These are phyloP conservation scores for Panagrolaimus sp. DNA, from an alignment of 1,140 invertebrate genomes.

Conservation along the genomic window DNA sequence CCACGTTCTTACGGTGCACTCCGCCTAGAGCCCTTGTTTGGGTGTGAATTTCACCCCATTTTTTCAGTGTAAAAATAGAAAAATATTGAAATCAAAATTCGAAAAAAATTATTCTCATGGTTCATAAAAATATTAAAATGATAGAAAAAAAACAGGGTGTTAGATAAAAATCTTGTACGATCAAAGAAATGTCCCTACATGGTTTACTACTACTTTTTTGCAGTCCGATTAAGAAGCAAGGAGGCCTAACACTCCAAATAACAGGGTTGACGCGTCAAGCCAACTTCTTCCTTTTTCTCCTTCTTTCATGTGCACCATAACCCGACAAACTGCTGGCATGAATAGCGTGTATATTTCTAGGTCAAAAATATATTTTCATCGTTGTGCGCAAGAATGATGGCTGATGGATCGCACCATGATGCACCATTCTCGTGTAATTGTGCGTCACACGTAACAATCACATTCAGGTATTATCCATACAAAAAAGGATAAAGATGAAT, in stretches of 20 bases:
- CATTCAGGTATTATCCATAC: constrained; percentile 10
- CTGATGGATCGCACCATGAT: constrained; percentile 1
- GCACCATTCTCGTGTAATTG: neutral
- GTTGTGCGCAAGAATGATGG: constrained; percentile 11
- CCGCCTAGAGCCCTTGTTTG: too few relatives aligned
- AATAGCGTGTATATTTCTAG: constrained; percentile 10
- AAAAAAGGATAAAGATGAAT: neutral
- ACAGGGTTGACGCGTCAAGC: constrained; percentile 11
- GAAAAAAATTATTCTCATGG: too few relatives aligned
- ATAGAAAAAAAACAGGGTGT: too few relatives aligned
- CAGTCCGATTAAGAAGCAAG: constrained; percentile 10
- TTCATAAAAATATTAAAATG: too few relatives aligned
- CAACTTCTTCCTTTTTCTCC: neutral
- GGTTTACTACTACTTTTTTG: constrained; percentile 11
- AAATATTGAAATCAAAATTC: too few relatives aligned
- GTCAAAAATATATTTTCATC: constrained; percentile 10
- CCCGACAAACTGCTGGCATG: constrained; percentile 12
- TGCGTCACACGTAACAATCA: neutral
- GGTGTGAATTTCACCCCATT: too few relatives aligned
- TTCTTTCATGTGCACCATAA: neutral
- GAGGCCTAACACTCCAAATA: neutral
- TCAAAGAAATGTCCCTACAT: neutral
- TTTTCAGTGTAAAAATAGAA: too few relatives aligned
- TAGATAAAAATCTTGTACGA: neutral
- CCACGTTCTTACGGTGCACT: too few relatives aligned